These are phyloP conservation scores for Rhinoderma darwinii DNA, from an alignment of 2,113 vertebrate genomes.

Conservation along the genomic window DNA sequence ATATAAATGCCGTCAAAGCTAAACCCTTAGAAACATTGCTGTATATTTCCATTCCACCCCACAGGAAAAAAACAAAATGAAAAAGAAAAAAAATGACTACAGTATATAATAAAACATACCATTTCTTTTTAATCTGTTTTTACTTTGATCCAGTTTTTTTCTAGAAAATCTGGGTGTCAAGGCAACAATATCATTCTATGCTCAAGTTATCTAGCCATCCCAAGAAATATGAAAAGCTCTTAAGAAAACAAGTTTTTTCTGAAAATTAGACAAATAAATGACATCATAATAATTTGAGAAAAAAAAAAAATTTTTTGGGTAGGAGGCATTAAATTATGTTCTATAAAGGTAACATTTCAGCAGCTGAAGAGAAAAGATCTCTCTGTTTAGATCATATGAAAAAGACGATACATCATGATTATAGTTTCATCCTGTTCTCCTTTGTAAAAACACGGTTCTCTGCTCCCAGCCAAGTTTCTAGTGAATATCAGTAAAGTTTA, in stretches of 20 bases:
- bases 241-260: background rate
- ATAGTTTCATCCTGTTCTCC: slow-evolving; percentile 44
- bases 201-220: too few relatives aligned
- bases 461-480: slow-evolving; percentile 44
- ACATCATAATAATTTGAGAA: background rate
- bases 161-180: too few relatives aligned
- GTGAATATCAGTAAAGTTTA: slow-evolving; percentile 50
- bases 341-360: slow-evolving; percentile 12
- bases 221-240: background rate
- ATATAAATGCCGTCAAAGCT: too few relatives aligned
- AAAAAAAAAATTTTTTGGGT: background rate
- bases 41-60: too few relatives aligned
- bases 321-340: background rate
- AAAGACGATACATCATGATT: slow-evolving; percentile 28
- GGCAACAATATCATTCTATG: too few relatives aligned
- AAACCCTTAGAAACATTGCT: too few relatives aligned
- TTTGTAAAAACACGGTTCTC: slow-evolving; percentile 30
- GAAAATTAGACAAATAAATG: background rate
- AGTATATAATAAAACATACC: too few relatives aligned
- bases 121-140: too few relatives aligned
- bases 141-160: too few relatives aligned
- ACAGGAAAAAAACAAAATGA: too few relatives aligned
- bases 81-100: too few relatives aligned
- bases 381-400: slow-evolving; percentile 42
- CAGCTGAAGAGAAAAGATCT: slow-evolving; percentile 35